Percentiles rank a stretch among this genome's conserved stretches.
Evolutionary conservation across 2,113 vertebrate species (phyloP).

Genomic region (Nothoprocta pentlandii): DNA sequence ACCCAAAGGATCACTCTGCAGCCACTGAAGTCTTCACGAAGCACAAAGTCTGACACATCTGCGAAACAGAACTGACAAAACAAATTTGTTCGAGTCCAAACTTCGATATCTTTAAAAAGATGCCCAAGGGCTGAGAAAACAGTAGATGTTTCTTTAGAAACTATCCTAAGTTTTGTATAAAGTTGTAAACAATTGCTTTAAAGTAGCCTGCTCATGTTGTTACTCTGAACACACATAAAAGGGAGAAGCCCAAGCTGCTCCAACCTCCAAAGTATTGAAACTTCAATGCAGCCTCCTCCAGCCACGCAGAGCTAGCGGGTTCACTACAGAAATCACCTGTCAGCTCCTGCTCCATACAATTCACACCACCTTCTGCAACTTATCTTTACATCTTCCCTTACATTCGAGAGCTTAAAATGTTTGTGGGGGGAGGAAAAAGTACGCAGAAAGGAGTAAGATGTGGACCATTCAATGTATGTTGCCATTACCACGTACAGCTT

Average conservation of each 20-base stretch:
- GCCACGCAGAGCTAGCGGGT: not conserved
- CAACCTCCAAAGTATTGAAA: not conserved
- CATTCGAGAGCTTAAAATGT: not conserved
- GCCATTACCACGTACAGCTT: not conserved
- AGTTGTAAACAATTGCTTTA: not conserved
- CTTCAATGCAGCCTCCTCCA: not conserved
- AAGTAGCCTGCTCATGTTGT: not conserved
- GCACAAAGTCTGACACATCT: not conserved
- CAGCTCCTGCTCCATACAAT: slow-evolving; percentile 7
- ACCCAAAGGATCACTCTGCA: not conserved
- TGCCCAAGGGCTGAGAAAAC: not conserved
- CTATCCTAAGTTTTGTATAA: not conserved
- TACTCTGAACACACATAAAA: not conserved
- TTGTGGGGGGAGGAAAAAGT: not conserved
- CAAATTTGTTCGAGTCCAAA: not conserved
- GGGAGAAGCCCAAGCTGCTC: not conserved
- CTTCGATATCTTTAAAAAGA: not conserved
- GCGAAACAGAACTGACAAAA: not conserved
- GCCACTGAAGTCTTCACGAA: not conserved
- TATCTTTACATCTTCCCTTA: not conserved
- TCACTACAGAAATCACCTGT: not conserved
- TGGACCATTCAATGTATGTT: not conserved
- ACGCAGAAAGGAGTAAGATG: not conserved
- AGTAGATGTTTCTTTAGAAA: not conserved
- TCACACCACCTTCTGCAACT: not conserved